A percentile compares a stretch with the other conserved stretches of the same genome.
These are phyloP conservation scores for Chaenogobius annularis DNA, from an alignment of 2,113 vertebrate genomes.

Conservation along the genomic window DNA sequence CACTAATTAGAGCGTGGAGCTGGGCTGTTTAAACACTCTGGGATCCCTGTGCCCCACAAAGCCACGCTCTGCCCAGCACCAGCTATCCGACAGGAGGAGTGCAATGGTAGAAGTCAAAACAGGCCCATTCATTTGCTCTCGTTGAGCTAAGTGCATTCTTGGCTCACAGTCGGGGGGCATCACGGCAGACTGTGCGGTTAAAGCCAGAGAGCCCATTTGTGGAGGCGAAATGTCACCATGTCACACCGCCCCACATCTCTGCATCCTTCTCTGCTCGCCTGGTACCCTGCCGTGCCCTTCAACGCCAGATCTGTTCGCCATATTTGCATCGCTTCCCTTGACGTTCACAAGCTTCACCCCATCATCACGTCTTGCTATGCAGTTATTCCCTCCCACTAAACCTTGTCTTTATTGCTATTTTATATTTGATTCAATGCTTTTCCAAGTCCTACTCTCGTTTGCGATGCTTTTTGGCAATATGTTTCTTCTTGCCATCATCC, in stretches of 20 bases:
- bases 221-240: slow-evolving; percentile 80
- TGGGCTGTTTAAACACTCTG: slow-evolving; percentile 71
- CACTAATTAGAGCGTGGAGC: slow-evolving; percentile 70
- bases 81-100: slow-evolving; percentile 76
- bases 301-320: slow-evolving; percentile 51
- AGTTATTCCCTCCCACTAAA: slow-evolving; percentile 29
- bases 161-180: slow-evolving; percentile 82
- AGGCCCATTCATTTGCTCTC: slow-evolving; percentile 90
- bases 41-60: slow-evolving; percentile 69
- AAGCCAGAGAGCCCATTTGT: slow-evolving; percentile 94
- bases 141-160: slow-evolving; percentile 96
- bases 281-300: slow-evolving; percentile 72
- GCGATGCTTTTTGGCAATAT: slow-evolving; percentile 30
- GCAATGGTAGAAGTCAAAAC: slow-evolving; percentile 86
- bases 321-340: slow-evolving; percentile 57
- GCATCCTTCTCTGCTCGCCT: slow-evolving; percentile 60
- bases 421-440: slow-evolving; percentile 32
- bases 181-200: slow-evolving; percentile 72
- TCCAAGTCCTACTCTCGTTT: slow-evolving; percentile 36
- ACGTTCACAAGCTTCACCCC: slow-evolving; percentile 70
- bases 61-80: slow-evolving; percentile 71
- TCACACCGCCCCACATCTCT: slow-evolving; percentile 72
- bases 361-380: slow-evolving; percentile 56
- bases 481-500: slow-evolving; percentile 37
- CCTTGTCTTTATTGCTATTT: slow-evolving; percentile 33